Conservation (phyloP, 2,888 invertebrate species). For the Rhabditoides inermis region DNA sequence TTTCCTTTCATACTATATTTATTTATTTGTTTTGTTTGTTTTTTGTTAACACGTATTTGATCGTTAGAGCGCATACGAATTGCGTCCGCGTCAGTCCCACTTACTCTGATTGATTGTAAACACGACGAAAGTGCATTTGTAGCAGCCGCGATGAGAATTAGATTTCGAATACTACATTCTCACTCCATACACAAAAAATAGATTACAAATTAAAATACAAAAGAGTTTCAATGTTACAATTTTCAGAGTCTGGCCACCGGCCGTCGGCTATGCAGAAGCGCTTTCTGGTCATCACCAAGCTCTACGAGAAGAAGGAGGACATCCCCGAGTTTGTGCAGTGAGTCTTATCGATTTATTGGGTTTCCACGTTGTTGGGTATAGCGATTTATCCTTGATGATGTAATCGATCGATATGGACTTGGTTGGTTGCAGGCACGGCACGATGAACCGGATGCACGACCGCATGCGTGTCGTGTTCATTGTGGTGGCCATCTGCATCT, state of each 20-base stretch:
- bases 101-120: no score
- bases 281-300: constrained; percentile 34
- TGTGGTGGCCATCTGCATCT: constrained; percentile 23
- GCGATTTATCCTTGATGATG: neutral
- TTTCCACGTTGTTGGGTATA: neutral
- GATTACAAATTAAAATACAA: no score
- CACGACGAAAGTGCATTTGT: no score
- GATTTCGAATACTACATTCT: no score
- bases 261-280: constrained; percentile 36
- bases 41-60: neutral
- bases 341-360: constrained; percentile 11
- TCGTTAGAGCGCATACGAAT: neutral
- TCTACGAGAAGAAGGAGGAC: constrained; percentile 25
- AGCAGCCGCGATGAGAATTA: no score
- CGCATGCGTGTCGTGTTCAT: constrained; percentile 40
- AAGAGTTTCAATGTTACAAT: no score
- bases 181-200: no score
- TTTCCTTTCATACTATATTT: constrained; percentile 1
- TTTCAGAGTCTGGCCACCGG: constrained; percentile 18
- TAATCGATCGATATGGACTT: neutral
- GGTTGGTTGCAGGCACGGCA: constrained; percentile 21
- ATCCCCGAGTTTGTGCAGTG: constrained; percentile 41
- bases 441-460: constrained; percentile 46
- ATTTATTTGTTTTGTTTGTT: neutral
- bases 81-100: no score